Conservation (phyloP, 2,888 invertebrate genomes). For the Ophion costatus region DNA sequence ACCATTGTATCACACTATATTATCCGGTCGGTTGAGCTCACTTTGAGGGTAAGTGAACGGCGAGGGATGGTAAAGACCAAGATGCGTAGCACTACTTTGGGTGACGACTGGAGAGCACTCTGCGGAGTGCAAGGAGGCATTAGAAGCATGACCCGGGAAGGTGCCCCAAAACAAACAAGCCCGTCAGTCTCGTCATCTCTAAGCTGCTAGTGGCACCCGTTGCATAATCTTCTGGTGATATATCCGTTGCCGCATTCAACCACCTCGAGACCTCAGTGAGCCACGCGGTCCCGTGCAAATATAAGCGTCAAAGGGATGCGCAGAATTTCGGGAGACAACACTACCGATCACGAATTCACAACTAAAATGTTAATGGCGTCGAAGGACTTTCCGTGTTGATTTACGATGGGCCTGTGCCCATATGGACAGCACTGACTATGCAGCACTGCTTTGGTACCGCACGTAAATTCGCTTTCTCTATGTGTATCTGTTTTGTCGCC, state of each 20-base stretch:
- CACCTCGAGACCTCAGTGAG: neutral
- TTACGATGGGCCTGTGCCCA: neutral
- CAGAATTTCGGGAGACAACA: slow-evolving; percentile 49
- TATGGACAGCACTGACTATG: neutral
- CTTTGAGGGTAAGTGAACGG: slow-evolving; percentile 28
- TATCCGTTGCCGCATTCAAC: slow-evolving; percentile 50
- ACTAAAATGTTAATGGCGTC: slow-evolving; percentile 79
- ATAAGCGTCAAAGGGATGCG: slow-evolving; percentile 28
- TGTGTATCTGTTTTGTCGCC: neutral
- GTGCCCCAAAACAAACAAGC: slow-evolving; percentile 53
- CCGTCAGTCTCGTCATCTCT: slow-evolving; percentile 34
- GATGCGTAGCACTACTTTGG: slow-evolving; percentile 44
- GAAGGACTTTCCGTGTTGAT: slow-evolving; percentile 75
- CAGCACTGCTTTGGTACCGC: neutral
- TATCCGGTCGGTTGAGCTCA: slow-evolving; percentile 10
- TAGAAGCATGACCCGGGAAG: slow-evolving; percentile 29
- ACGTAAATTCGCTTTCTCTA: neutral
- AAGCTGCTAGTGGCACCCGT: slow-evolving; percentile 21
- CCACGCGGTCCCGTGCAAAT: slow-evolving; percentile 31
- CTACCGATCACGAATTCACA: slow-evolving; percentile 67
- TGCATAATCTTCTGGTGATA: slow-evolving; percentile 55
- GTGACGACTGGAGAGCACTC: slow-evolving; percentile 44
- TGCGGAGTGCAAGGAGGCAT: slow-evolving; percentile 45
- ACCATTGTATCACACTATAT: slow-evolving; percentile 1
- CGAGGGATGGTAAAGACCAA: slow-evolving; percentile 6